Percentiles rank a stretch among this genome's conserved stretches.
Conservation (phyloP, 2,113 vertebrate species). For the Sinocyclocheilus grahami region DNA sequence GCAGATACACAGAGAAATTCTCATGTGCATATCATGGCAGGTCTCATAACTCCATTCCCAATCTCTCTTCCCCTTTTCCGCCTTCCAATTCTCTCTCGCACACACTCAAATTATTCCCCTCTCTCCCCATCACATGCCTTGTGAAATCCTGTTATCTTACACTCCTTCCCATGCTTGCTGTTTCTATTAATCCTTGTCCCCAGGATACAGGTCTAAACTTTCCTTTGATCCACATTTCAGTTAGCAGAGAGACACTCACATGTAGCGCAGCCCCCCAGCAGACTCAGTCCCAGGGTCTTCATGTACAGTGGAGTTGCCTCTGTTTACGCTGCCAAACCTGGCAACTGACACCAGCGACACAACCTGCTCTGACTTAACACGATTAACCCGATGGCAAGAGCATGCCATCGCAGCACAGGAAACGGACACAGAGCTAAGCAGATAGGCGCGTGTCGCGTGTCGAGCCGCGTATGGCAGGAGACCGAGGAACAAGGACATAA, state of each 20-base stretch:
- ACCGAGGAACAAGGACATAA: not conserved
- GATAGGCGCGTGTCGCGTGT: not conserved
- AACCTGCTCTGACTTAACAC: slow-evolving; percentile 32
- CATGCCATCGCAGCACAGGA: slow-evolving; percentile 5
- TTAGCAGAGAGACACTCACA: slow-evolving; percentile 70
- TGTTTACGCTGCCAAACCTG: slow-evolving; percentile 20
- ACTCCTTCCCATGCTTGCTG: slow-evolving; percentile 60
- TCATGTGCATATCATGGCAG: slow-evolving; percentile 27
- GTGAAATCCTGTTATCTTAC: slow-evolving; percentile 56
- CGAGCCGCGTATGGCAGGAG: not conserved
- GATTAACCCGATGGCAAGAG: slow-evolving; percentile 27
- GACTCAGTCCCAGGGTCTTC: slow-evolving; percentile 11
- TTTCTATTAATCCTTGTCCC: slow-evolving; percentile 78
- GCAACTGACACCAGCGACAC: not conserved
- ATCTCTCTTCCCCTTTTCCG: slow-evolving; percentile 3
- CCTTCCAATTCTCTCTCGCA: slow-evolving; percentile 13
- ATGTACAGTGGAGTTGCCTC: not conserved
- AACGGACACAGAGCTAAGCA: not conserved
- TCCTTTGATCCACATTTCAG: slow-evolving; percentile 85
- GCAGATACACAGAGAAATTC: slow-evolving; percentile 19
- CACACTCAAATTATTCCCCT: slow-evolving; percentile 13
- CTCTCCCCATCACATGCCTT: slow-evolving; percentile 19
- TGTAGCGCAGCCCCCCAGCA: slow-evolving; percentile 29
- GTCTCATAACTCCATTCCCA: slow-evolving; percentile 2
- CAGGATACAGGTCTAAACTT: slow-evolving; percentile 79